Conservation (phyloP, 2,888 invertebrate species). For the Megastigmus dorsalis region DNA sequence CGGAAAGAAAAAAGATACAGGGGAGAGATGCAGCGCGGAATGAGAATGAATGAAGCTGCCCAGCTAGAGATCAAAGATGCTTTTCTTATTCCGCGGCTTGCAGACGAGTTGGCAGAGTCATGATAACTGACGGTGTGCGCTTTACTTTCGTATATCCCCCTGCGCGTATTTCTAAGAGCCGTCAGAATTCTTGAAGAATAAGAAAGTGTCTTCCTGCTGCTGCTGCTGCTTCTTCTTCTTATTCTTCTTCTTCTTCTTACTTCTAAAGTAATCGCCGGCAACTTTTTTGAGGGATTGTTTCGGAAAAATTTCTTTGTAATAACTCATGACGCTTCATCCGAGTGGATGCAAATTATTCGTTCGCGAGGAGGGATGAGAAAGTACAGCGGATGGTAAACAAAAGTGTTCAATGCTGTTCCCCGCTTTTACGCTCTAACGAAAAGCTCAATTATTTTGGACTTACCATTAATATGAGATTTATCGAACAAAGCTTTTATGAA, state of each 20-base stretch:
- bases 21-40: constrained; percentile 7
- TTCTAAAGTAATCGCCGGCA: not conserved
- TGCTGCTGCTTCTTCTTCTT: no score
- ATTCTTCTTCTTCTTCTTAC: no score
- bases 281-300: not conserved
- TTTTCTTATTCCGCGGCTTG: not conserved
- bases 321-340: not conserved
- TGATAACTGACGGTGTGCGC: not conserved
- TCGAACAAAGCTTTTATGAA: no score
- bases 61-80: constrained; percentile 50
- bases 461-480: no score
- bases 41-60: constrained; percentile 50
- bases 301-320: constrained; percentile 25
- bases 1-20: not conserved
- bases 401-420: no score
- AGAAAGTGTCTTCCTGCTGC: not conserved
- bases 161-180: not conserved
- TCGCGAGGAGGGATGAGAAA: not conserved
- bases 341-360: not conserved
- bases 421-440: no score
- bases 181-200: constrained; percentile 26
- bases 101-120: not conserved
- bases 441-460: no score
- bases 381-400: not conserved
- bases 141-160: not conserved